Percentiles rank a stretch among this genome's conserved stretches.
These are phyloP conservation scores for Seriola dumerili DNA, from an alignment of 2,113 vertebrate species.

Conservation along the genomic window DNA sequence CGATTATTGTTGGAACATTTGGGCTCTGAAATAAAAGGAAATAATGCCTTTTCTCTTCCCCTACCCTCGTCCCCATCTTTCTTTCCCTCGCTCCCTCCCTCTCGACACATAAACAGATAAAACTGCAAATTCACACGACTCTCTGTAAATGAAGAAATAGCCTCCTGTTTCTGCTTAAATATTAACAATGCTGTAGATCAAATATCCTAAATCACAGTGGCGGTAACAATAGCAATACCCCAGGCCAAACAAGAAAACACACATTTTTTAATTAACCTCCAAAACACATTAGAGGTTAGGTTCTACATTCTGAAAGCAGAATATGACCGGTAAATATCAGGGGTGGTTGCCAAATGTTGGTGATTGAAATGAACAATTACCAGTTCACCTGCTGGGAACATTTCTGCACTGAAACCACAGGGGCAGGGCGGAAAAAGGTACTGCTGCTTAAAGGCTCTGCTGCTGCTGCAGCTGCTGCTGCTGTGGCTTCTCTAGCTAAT, in stretches of 20 bases:
- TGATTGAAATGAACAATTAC: not conserved
- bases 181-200: constrained; percentile 59
- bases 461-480: too few relatives aligned
- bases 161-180: constrained; percentile 61
- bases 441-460: too few relatives aligned
- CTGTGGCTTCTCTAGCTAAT: not conserved
- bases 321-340: not conserved
- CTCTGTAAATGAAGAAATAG: not conserved
- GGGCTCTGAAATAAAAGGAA: constrained; percentile 30
- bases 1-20: constrained; percentile 17
- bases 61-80: not conserved
- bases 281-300: not conserved
- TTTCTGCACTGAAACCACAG: not conserved
- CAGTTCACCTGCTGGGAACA: not conserved
- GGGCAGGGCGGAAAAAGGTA: too few relatives aligned
- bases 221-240: not conserved
- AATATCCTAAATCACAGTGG: constrained; percentile 19
- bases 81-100: not conserved
- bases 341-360: not conserved
- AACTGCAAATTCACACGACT: not conserved
- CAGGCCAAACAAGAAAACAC: not conserved
- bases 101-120: constrained; percentile 9
- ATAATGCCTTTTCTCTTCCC: not conserved
- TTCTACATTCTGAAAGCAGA: not conserved
- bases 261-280: constrained; percentile 15